Conservation (phyloP, 2,797 vertebrate genomes). For the Sebastes wilsoni region DNA sequence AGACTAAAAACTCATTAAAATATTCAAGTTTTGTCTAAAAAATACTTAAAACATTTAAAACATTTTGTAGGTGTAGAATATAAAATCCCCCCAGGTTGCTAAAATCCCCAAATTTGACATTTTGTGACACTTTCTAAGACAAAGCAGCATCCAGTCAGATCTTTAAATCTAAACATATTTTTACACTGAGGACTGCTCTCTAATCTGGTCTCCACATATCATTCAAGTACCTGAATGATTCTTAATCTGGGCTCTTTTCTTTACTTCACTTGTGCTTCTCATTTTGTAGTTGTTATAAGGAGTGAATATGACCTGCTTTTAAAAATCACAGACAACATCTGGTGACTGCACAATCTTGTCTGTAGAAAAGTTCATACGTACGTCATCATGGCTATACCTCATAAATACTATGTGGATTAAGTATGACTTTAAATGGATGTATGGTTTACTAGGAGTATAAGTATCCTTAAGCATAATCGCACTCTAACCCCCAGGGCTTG, state of each 20-base stretch:
- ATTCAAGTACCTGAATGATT: constrained; percentile 6
- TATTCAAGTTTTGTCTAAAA: background rate
- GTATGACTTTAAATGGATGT: constrained; percentile 79
- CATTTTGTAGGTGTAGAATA: background rate
- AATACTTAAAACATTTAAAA: background rate
- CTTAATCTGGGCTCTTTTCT: constrained; percentile 32
- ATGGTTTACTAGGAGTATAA: constrained; percentile 70
- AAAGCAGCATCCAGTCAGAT: constrained; percentile 17
- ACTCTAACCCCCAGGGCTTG: constrained; percentile 57
- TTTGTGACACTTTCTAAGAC: constrained; percentile 7
- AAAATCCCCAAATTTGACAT: background rate
- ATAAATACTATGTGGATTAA: constrained; percentile 79
- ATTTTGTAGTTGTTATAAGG: constrained; percentile 38
- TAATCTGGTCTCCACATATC: constrained; percentile 15
- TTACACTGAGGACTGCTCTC: background rate
- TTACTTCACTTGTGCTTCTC: constrained; percentile 38
- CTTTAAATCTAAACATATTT: constrained; percentile 11
- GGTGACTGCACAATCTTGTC: constrained; percentile 62
- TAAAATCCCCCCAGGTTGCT: background rate
- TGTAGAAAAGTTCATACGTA: constrained; percentile 56
- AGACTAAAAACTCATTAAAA: background rate
- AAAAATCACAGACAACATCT: constrained; percentile 68
- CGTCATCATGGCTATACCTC: constrained; percentile 46
- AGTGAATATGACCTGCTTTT: constrained; percentile 63
- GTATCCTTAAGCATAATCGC: constrained; percentile 71